These are phyloP conservation scores for Tor tambroides DNA, from an alignment of 2,113 vertebrate species.

Conservation along the genomic window DNA sequence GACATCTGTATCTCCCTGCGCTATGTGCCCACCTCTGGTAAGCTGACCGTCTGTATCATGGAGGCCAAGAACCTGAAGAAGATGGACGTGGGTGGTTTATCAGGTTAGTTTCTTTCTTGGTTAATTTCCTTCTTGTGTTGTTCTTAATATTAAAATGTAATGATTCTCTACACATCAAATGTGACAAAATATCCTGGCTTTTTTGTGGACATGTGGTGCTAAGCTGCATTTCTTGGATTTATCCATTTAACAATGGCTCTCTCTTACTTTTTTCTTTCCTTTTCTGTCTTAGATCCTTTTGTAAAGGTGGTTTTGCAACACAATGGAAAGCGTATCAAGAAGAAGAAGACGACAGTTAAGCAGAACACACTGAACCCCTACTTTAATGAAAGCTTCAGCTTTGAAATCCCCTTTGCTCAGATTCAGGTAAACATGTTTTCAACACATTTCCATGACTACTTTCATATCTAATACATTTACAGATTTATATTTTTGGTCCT, in stretches of 20 bases:
- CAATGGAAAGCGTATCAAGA: conserved; percentile 86
- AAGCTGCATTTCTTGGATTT: background rate
- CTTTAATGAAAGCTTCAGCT: conserved; percentile 93
- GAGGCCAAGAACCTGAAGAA: conserved; percentile 89
- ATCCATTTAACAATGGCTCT: background rate
- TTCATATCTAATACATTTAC: background rate
- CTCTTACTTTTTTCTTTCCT: background rate
- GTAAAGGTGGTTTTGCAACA: conserved; percentile 84
- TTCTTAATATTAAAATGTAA: background rate
- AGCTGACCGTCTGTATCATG: conserved; percentile 87
- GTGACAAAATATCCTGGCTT: background rate
- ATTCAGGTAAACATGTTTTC: conserved; percentile 80
- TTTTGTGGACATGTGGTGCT: background rate
- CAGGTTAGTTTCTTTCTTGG: conserved; percentile 73
- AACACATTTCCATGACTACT: background rate
- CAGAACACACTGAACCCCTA: conserved; percentile 93
- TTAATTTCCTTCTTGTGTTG: background rate
- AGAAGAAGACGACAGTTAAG: conserved; percentile 93
- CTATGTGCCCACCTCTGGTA: conserved; percentile 90
- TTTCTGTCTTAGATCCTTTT: conserved; percentile 71
- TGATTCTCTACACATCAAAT: background rate
- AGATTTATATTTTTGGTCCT: background rate
- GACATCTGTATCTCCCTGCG: conserved; percentile 91
- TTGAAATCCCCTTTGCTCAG: conserved; percentile 90
- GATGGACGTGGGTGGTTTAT: conserved; percentile 89